Evolutionary conservation across 1,140 invertebrate species (phyloP).

Genomic region (Oryctes rhinoceros): DNA sequence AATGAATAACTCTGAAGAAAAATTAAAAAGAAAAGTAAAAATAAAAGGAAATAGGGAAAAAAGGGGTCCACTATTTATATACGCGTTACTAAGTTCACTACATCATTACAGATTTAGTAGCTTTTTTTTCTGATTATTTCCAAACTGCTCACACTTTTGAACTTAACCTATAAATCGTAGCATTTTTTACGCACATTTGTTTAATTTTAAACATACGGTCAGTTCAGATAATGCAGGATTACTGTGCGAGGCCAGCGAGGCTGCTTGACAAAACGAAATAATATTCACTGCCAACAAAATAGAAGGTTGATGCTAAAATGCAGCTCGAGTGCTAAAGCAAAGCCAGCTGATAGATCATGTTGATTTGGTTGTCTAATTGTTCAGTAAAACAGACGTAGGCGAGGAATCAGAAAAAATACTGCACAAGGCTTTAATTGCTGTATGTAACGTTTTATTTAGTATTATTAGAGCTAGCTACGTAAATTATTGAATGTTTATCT

Average conservation of each 20-base stretch:
- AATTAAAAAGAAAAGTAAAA: neutral
- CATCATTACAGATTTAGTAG: neutral
- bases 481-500: too few relatives aligned
- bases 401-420: too few relatives aligned
- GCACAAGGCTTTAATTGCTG: neutral
- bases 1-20: neutral
- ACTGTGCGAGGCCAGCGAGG: too few relatives aligned
- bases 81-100: conserved; percentile 7
- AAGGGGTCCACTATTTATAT: neutral
- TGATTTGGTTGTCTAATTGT: conserved; percentile 2
- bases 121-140: neutral
- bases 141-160: neutral
- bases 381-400: neutral
- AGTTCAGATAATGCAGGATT: too few relatives aligned
- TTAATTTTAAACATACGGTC: neutral
- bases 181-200: conserved; percentile 25
- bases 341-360: neutral
- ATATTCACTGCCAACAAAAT: neutral
- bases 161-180: conserved; percentile 18
- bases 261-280: too few relatives aligned
- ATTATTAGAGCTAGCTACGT: too few relatives aligned
- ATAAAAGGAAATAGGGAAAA: neutral
- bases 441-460: neutral
- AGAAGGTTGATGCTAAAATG: neutral
- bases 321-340: neutral